Conservation (phyloP, 37 sponge, comb jelly and placozoan genomes). For the Theonella swinhoei region DNA sequence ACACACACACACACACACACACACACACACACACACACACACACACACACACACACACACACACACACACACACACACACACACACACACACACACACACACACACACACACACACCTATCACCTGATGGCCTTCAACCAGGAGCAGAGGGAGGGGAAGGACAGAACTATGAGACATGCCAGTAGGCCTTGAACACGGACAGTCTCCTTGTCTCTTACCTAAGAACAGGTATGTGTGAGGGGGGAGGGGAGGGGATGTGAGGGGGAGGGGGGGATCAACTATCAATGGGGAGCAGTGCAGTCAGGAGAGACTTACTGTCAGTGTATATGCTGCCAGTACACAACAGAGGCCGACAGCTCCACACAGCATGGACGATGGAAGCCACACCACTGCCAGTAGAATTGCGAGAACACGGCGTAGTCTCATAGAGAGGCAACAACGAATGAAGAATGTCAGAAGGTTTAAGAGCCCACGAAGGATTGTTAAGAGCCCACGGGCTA, state of each 20-base stretch:
- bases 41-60: too few relatives aligned
- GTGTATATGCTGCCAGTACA: background rate
- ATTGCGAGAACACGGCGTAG: background rate
- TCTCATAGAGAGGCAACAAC: background rate
- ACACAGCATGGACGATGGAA: background rate
- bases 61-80: too few relatives aligned
- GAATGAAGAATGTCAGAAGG: background rate
- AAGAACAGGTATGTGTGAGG: background rate
- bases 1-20: too few relatives aligned
- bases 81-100: background rate
- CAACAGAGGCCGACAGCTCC: conserved; percentile 4
- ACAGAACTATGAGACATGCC: conserved; percentile 14
- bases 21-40: too few relatives aligned
- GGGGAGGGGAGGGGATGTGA: background rate
- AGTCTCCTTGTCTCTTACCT: background rate
- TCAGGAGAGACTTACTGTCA: background rate
- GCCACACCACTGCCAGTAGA: background rate
- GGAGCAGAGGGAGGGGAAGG: conserved; percentile 20
- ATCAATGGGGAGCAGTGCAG: background rate
- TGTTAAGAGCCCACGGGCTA: conserved; percentile 4
- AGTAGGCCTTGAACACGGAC: background rate
- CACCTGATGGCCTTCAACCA: conserved; percentile 40
- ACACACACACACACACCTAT: background rate
- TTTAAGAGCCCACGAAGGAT: background rate
- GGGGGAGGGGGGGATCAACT: background rate